Evolutionary conservation across 2,888 invertebrate species (phyloP), one percentile per base, ranked within the genome.

Genomic region (Metopia argyrocephala): DNA sequence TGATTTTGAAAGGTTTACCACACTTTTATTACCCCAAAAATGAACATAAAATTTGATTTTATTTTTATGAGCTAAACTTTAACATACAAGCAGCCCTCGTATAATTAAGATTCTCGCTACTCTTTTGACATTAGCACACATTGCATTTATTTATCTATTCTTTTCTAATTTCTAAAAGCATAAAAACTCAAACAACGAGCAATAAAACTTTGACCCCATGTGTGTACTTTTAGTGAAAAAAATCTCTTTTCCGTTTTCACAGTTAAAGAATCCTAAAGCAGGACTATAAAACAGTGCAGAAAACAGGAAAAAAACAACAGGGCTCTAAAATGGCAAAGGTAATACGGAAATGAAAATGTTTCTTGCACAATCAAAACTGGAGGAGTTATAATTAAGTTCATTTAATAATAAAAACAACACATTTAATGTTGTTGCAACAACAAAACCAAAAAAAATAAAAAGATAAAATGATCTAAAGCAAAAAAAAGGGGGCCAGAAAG

Each of bases 381-480:
- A 78, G 78, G 78, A 81, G 66, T 78, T 70, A 78, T 81, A 81
- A 81, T 81, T 81, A 81, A 81, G 81, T 78, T 78, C 57, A 78
- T 81, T 81, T n/a, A n/a, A 81, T 61, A 78, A 70, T 69, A 61
- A 78, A n/a, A n/a, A n/a, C n/a, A n/a, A n/a, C n/a, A n/a, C n/a
- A n/a, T n/a, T n/a, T 38, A 70, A 74, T 73, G 74, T 61, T 21
- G 5, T 27, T 66, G 52, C 5, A 27, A 50, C 31, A 50, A 65
- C 48, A 70, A 52, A 23, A 52, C 50, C 15, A 12, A 68, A 15
- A 15, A 54, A 48, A 61, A 79, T 54, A 64, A 48, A 38, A 52
- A 45, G 46, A 59, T 62, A 12, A 52, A 31, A 50, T 62, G 15
- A 31, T 6, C 31, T 31, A 31, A 31, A 20, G 12, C 18, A 57